Conservation (phyloP, 1,140 invertebrate species). For the Gonatopus flavifemur region DNA sequence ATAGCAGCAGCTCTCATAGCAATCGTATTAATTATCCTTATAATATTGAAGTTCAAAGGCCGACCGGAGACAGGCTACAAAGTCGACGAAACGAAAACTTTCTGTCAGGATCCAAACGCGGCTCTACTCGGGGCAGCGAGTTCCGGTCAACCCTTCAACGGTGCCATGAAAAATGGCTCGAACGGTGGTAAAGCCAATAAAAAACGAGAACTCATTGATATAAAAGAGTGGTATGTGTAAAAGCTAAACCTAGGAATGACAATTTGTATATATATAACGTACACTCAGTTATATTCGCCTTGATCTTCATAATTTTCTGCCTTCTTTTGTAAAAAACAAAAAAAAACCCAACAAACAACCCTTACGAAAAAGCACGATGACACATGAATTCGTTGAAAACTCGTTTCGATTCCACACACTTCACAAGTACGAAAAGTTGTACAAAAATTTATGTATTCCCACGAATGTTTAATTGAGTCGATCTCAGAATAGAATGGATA, state of each 20-base stretch:
- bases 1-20: conserved; percentile 89
- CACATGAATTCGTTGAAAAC: background rate
- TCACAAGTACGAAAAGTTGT: background rate
- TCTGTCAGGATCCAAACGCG: conserved; percentile 73
- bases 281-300: too few species aligned
- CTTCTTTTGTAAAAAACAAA: too few species aligned
- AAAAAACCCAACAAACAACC: background rate
- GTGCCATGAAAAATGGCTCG: conserved; percentile 47
- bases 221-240: conserved; percentile 94
- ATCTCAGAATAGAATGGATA: too few species aligned
- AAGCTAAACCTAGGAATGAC: conserved; percentile 5
- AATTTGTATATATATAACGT: background rate
- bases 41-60: conserved; percentile 87
- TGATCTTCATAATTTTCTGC: too few species aligned
- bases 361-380: background rate
- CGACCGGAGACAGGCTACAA: conserved; percentile 86
- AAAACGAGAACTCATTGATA: conserved; percentile 81
- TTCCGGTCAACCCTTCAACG: conserved; percentile 56
- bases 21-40: conserved; percentile 85
- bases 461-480: too few species aligned
- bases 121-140: conserved; percentile 65
- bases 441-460: too few species aligned
- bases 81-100: conserved; percentile 82
- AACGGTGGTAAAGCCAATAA: conserved; percentile 62
- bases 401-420: background rate